phyloP scores from a whole-genome alignment of 1,140 invertebrate genomes.

The Bemisia tabaci region DNA sequence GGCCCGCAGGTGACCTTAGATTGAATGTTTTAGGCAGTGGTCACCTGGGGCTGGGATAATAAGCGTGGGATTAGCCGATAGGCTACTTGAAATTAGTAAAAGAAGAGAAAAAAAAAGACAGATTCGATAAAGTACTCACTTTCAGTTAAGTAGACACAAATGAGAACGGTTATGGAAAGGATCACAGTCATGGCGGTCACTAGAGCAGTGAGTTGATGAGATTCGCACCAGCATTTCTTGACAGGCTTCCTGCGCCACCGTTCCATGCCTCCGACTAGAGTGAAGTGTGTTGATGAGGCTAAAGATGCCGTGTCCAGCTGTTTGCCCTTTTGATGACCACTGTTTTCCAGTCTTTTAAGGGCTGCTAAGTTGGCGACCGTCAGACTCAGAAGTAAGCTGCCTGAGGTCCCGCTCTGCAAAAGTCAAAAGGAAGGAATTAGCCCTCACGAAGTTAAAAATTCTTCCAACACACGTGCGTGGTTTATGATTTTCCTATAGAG shows the following conservation, averaged over 20 bases:
- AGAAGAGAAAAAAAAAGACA: no score
- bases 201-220: conserved; percentile 58
- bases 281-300: conserved; percentile 71
- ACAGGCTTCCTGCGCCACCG: conserved; percentile 33
- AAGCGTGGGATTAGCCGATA: no score
- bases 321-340: conserved; percentile 27
- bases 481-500: no score
- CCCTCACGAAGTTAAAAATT: no score
- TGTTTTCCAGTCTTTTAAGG: conserved; percentile 44
- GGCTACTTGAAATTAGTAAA: no score
- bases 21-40: no score
- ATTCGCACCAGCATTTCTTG: conserved; percentile 42
- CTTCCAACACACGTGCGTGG: no score
- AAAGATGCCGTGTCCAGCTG: conserved; percentile 49
- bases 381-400: conserved; percentile 55
- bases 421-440: no score
- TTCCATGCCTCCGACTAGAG: conserved; percentile 62
- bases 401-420: conserved; percentile 59
- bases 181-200: conserved; percentile 48
- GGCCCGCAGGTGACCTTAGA: no score
- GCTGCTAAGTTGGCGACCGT: conserved; percentile 58
- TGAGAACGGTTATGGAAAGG: conserved; percentile 58
- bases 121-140: no score
- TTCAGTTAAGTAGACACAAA: conserved; percentile 46
- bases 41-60: no score